Evolutionary conservation across 2,113 vertebrate genomes (phyloP).

Genomic region (Megaleporinus macrocephalus): DNA sequence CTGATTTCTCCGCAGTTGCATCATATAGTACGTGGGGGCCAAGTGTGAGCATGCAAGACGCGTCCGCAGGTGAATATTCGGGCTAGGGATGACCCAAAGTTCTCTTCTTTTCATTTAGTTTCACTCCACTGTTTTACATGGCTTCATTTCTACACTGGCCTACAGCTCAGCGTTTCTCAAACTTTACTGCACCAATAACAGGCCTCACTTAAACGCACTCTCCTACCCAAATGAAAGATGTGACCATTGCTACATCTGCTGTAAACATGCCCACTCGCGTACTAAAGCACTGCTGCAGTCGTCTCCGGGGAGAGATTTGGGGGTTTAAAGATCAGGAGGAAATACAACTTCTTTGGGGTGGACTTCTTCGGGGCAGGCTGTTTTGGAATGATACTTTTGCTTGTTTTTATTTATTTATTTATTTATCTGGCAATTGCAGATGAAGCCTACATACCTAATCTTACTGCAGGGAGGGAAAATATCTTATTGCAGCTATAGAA

Average conservation of each 20-base stretch:
- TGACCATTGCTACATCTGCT: neutral
- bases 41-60: conserved; percentile 4
- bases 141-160: neutral
- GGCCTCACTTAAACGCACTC: neutral
- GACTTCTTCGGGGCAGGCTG: too few relatives aligned
- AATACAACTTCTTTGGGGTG: too few relatives aligned
- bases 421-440: too few relatives aligned
- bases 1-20: conserved; percentile 29
- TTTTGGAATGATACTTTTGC: too few relatives aligned
- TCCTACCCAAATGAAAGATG: neutral
- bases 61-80: neutral
- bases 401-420: too few relatives aligned
- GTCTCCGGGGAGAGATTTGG: too few relatives aligned
- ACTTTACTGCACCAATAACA: neutral
- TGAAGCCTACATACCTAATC: too few relatives aligned
- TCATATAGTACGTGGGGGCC: conserved; percentile 13
- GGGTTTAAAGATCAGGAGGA: too few relatives aligned
- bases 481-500: too few relatives aligned
- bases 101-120: neutral
- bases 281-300: too few relatives aligned
- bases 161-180: neutral
- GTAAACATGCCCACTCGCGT: neutral
- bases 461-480: too few relatives aligned
- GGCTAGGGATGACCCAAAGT: neutral
- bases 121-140: neutral